phyloP scores from a whole-genome alignment of 2,113 vertebrate species.

The Falco punctatus region DNA sequence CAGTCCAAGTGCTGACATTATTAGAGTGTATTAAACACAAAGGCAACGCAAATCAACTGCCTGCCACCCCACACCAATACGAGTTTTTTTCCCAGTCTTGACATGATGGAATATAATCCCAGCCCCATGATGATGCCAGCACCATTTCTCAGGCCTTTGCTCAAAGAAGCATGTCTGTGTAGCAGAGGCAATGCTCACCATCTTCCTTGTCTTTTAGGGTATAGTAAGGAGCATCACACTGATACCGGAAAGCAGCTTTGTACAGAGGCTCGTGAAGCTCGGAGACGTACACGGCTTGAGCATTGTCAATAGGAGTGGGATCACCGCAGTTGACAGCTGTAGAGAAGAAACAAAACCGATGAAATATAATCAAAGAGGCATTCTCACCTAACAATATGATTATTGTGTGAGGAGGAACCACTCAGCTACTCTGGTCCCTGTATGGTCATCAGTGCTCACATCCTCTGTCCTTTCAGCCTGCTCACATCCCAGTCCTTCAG shows the following conservation, averaged over 20 bases:
- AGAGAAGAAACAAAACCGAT: background rate
- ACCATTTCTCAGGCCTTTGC: background rate
- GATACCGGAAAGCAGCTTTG: conserved; percentile 54
- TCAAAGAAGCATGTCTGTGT: background rate
- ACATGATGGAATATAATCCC: background rate
- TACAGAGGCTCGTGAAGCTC: conserved; percentile 50
- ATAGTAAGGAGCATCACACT: conserved; percentile 74
- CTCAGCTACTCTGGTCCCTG: background rate
- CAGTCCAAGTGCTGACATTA: background rate
- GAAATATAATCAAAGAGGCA: background rate
- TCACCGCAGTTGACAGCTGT: conserved; percentile 85
- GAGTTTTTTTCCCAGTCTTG: background rate
- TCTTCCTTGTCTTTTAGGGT: conserved; percentile 20
- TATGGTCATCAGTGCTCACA: background rate
- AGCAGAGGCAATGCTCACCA: conserved; percentile 47
- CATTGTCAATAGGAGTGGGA: conserved; percentile 68
- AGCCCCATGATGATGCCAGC: accelerated
- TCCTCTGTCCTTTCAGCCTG: background rate
- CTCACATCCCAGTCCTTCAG: background rate
- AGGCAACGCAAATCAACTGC: background rate
- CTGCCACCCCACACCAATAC: background rate
- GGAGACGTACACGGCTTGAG: background rate
- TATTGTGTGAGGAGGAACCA: background rate
- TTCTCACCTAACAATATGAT: background rate
- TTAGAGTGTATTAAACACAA: background rate